phyloP scores from a whole-genome alignment of 2,113 vertebrate genomes.

The Dipodomys stephensi region DNA sequence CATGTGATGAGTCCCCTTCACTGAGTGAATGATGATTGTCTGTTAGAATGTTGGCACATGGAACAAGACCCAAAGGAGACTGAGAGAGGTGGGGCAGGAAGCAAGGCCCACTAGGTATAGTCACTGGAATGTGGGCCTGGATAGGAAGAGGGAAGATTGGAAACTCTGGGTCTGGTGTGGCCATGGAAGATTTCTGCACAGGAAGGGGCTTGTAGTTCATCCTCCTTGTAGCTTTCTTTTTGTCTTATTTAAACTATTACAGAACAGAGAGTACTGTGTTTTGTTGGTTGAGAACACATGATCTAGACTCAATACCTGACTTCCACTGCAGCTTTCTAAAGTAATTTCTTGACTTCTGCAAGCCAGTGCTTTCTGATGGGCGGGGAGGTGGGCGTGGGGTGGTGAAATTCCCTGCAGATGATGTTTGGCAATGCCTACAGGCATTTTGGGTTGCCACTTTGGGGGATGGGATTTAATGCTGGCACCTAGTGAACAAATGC shows the following conservation, averaged over 20 bases:
- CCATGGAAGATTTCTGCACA: background rate
- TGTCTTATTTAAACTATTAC: background rate
- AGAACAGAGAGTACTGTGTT: background rate
- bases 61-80: background rate
- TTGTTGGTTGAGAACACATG: background rate
- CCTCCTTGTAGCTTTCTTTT: conserved; percentile 1
- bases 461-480: background rate
- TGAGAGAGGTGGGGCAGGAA: background rate
- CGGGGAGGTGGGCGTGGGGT: too few relatives aligned
- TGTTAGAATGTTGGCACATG: background rate
- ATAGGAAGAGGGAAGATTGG: background rate
- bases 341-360: conserved; percentile 7
- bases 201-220: background rate
- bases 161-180: background rate
- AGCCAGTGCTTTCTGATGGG: background rate
- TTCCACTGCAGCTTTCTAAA: background rate
- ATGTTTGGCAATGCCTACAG: background rate
- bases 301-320: background rate
- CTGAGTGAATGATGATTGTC: background rate
- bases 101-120: background rate
- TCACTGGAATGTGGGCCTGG: background rate
- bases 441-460: background rate
- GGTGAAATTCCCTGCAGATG: background rate
- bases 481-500: background rate
- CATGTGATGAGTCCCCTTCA: background rate